Conservation (phyloP, 2,113 vertebrate genomes). For the Plectropomus leopardus region DNA sequence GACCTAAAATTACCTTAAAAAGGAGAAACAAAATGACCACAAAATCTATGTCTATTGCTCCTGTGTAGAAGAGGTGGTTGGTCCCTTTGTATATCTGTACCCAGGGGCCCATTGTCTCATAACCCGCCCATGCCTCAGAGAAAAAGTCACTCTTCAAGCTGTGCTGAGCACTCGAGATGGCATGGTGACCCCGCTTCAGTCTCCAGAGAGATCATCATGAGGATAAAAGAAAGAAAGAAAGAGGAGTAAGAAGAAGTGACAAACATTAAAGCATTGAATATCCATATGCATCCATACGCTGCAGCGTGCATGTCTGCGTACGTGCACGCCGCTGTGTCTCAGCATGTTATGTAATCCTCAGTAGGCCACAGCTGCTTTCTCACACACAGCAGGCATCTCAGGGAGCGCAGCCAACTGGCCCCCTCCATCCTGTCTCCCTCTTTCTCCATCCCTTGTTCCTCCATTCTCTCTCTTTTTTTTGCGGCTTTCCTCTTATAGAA, state of each 20-base stretch:
- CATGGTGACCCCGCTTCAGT: neutral
- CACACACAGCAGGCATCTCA: conserved; percentile 65
- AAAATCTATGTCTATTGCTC: no score
- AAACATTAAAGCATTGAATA: neutral
- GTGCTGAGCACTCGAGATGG: neutral
- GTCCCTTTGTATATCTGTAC: no score
- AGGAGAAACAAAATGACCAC: no score
- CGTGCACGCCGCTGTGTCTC: conserved; percentile 50
- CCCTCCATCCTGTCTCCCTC: conserved; percentile 47
- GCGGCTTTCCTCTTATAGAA: conserved; percentile 59
- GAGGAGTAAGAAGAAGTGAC: neutral
- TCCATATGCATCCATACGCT: conserved; percentile 28
- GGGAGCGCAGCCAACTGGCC: conserved; percentile 55
- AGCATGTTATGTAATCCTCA: conserved; percentile 81
- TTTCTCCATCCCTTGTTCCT: conserved; percentile 23
- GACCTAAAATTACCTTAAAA: no score
- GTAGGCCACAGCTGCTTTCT: conserved; percentile 80
- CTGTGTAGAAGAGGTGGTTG: no score
- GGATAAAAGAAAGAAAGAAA: neutral
- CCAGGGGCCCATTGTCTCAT: no score
- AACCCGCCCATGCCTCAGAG: no score
- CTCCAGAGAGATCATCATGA: neutral
- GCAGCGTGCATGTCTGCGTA: neutral
- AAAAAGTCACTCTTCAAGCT: neutral
- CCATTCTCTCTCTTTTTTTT: neutral